Percentiles rank a stretch among this genome's conserved stretches.
Evolutionary conservation across 2,888 invertebrate genomes (phyloP).

Genomic region (Stenoptilia bipunctidactyla): DNA sequence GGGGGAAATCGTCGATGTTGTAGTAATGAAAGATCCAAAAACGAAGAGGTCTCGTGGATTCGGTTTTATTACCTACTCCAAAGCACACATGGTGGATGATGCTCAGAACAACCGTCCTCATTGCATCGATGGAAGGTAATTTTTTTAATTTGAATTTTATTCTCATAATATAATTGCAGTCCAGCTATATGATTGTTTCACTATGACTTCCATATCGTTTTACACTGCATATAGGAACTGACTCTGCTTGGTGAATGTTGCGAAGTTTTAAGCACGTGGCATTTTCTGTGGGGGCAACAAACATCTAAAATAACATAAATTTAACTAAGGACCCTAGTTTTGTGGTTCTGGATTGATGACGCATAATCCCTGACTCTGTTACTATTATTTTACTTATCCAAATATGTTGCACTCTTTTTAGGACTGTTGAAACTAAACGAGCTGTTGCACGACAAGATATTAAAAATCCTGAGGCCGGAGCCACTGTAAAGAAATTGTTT

Average conservation of each 20-base stretch:
- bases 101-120: constrained; percentile 93
- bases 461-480: constrained; percentile 92
- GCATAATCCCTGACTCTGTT: too few species aligned
- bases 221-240: constrained; percentile 46
- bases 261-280: constrained; percentile 38
- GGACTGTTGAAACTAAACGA: constrained; percentile 96
- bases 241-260: constrained; percentile 61
- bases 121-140: constrained; percentile 87
- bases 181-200: constrained; percentile 50
- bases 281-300: constrained; percentile 61
- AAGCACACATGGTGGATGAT: constrained; percentile 96
- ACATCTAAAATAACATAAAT: too few species aligned
- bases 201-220: constrained; percentile 53
- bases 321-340: too few species aligned
- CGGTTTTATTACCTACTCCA: constrained; percentile 97
- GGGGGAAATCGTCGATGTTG: constrained; percentile 96
- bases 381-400: too few species aligned
- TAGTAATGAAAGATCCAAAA: constrained; percentile 96
- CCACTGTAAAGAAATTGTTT: constrained; percentile 94
- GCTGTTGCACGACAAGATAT: constrained; percentile 95
- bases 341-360: too few species aligned
- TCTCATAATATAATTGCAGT: constrained; percentile 32
- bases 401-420: too few species aligned
- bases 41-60: constrained; percentile 97
- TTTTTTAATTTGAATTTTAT: constrained; percentile 9